These are phyloP conservation scores for Brachyptera putata DNA, from an alignment of 2,888 invertebrate species.

Conservation along the genomic window DNA sequence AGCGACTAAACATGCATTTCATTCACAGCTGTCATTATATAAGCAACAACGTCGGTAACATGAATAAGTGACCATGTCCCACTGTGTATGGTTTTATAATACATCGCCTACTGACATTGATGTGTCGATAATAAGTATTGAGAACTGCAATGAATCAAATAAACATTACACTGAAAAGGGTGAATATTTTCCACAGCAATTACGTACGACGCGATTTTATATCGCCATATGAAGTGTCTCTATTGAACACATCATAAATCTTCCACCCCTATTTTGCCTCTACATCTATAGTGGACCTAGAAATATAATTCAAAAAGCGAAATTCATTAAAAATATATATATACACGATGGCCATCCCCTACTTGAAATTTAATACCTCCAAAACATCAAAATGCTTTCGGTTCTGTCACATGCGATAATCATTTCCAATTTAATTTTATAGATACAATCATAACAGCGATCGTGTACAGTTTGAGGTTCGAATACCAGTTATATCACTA, in stretches of 20 bases:
- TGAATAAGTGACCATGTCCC: no score
- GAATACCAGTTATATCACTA: no score
- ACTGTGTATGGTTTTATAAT: background rate
- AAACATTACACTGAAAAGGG: slow-evolving; percentile 1
- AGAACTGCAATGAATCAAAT: slow-evolving; percentile 14
- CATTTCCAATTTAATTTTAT: no score
- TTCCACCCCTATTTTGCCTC: no score
- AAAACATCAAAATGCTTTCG: slow-evolving; percentile 7
- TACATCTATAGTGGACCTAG: no score
- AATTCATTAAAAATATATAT: no score
- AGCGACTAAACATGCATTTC: background rate
- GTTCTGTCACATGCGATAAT: background rate
- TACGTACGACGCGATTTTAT: background rate
- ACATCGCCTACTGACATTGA: background rate
- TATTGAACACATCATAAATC: slow-evolving; percentile 2
- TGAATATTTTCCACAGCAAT: slow-evolving; percentile 19
- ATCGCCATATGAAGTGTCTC: background rate
- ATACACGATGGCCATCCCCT: background rate
- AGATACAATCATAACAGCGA: no score
- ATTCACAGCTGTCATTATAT: no score
- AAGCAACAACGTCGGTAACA: no score
- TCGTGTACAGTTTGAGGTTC: no score
- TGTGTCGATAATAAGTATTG: slow-evolving; percentile 3
- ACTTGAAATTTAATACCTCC: slow-evolving; percentile 2
- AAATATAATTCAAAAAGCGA: no score